Conservation (phyloP, 2,888 invertebrate genomes). For the Cryptocephalus primarius region DNA sequence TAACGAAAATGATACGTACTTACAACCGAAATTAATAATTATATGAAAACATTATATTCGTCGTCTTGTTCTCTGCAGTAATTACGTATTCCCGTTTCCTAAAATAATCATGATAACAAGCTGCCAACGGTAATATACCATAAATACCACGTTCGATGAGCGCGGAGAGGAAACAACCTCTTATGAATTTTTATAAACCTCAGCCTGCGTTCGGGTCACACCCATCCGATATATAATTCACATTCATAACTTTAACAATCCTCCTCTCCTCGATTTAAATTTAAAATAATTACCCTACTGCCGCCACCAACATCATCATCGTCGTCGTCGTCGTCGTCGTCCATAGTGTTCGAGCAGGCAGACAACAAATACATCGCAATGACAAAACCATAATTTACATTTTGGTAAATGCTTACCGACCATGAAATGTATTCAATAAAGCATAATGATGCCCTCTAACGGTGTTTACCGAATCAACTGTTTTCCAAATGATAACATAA, state of each 20-base stretch:
- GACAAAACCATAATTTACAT: slow-evolving; percentile 13
- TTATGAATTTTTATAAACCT: background rate
- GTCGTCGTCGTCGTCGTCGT: slow-evolving; percentile 1
- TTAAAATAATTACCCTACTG: background rate
- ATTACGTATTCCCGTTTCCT: too few relatives aligned
- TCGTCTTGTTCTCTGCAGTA: too few relatives aligned
- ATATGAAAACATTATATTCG: too few relatives aligned
- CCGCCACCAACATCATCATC: slow-evolving; percentile 3
- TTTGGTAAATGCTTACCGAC: slow-evolving; percentile 11
- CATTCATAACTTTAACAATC: background rate
- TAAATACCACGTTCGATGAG: too few relatives aligned
- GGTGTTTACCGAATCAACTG: slow-evolving; percentile 17
- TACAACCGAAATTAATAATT: too few relatives aligned
- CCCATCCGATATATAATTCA: background rate
- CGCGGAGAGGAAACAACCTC: background rate
- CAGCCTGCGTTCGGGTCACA: background rate
- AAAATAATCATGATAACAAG: too few relatives aligned
- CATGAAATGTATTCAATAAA: slow-evolving; percentile 16
- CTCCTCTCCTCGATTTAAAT: background rate
- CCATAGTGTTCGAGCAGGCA: too few relatives aligned
- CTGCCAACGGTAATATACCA: too few relatives aligned
- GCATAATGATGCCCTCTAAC: slow-evolving; percentile 13
- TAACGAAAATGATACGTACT: too few relatives aligned
- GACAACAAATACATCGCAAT: slow-evolving; percentile 1
- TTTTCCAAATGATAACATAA: slow-evolving; percentile 20